phyloP scores from a whole-genome alignment of 2,888 invertebrate genomes.

The Leucophenga montana region DNA sequence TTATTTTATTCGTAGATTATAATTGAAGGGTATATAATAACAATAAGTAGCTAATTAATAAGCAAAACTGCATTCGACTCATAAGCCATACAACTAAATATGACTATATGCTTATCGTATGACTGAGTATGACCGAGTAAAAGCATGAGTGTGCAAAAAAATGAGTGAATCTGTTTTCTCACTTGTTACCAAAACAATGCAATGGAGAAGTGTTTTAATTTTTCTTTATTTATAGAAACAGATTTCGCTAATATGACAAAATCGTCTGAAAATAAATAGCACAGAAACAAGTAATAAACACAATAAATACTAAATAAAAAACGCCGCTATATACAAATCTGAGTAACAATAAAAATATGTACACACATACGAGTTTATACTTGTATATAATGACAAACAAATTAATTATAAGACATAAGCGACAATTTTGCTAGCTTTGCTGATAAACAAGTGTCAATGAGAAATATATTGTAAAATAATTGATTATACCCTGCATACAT shows the following conservation, averaged over 20 bases:
- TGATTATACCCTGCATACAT: too few relatives aligned
- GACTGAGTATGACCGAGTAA: not conserved
- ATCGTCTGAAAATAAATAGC: conserved; percentile 57
- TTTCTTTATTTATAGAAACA: not conserved
- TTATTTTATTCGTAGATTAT: too few relatives aligned
- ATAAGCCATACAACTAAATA: not conserved
- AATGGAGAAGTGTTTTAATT: conserved; percentile 9
- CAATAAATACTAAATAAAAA: conserved; percentile 17
- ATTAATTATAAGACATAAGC: too few relatives aligned
- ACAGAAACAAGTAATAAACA: conserved; percentile 35
- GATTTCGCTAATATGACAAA: conserved; percentile 50
- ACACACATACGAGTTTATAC: too few relatives aligned
- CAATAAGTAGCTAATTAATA: conserved; percentile 9
- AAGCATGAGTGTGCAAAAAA: not conserved
- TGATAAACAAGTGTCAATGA: conserved; percentile 1
- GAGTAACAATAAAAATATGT: too few relatives aligned
- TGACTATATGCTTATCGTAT: too few relatives aligned
- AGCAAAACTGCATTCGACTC: not conserved
- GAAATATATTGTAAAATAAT: too few relatives aligned
- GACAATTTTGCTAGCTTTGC: not conserved
- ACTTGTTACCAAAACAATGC: not conserved
- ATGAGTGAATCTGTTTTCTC: too few relatives aligned
- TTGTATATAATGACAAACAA: too few relatives aligned
- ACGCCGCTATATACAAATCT: not conserved
- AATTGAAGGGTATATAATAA: not conserved